Evolutionary conservation across 2,113 vertebrate species (phyloP), one percentile per base, ranked within the genome.

Genomic region (Aviceda subcristata): DNA sequence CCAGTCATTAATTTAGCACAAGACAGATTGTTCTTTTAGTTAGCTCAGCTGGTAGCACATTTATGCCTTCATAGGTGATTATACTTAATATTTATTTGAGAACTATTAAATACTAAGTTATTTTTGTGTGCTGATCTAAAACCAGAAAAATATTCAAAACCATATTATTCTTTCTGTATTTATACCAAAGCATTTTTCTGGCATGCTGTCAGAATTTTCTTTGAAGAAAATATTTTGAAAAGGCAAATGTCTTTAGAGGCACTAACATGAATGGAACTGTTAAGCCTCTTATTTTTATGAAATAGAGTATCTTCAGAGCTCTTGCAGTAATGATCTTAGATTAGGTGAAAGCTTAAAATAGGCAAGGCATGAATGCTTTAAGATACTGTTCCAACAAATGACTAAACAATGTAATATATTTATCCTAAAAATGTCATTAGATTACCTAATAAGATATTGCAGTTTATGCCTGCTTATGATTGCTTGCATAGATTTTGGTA

Each of bases 401-500:
- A 45, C 45, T 96, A 36, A 93, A 39, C 23, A 63, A 23, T 57
- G 22, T 55, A 82, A 88, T 92, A 73, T 22, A 64, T 79, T 79
- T 93, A 69, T 80, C 39, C 64, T 94, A 41, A 95, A 95, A 88
- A 56, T 77, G 50, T 80, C 88, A 32, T 86, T 94, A 55, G 45
- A 69, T 55, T 73, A 34, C 43, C 63, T 86, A 78, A 71, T 39
- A 82, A 93, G 77, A 64, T 89, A 55, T 51, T 90, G 48, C 72
- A 76, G 62, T 81, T 93, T 78, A 87, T 85, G 39, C 48, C 10
- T 82, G 34, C 23, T 75, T 96, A 75, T 79, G 69, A 91, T 43
- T 78, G n/a, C 78, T 96, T 74, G 46, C 87, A 95, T 72, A 63
- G 93, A 91, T 96, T 95, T 91, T 68, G 57, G n/a, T 41, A 72